Evolutionary conservation across 92 coral and sea anemone species (phyloP).

Genomic region (Plumapathes pennacea): DNA sequence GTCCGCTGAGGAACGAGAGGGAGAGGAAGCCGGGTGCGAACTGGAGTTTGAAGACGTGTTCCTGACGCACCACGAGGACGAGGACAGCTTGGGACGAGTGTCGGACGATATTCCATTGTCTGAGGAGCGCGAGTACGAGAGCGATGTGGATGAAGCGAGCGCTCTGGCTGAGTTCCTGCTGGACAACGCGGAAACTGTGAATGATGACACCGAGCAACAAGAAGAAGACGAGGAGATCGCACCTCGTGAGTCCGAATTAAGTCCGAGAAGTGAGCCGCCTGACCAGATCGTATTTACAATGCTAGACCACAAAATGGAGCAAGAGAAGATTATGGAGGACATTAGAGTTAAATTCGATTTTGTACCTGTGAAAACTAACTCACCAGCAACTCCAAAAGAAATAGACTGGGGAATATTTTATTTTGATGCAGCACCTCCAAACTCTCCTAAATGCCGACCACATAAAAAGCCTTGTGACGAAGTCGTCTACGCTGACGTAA

Average conservation of each 20-base stretch:
- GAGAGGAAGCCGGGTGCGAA: constrained; percentile 64
- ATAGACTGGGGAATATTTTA: constrained; percentile 29
- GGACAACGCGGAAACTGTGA: no score
- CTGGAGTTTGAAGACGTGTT: constrained; percentile 86
- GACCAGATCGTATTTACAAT: constrained; percentile 12
- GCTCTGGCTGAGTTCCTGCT: no score
- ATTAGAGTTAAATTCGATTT: constrained; percentile 14
- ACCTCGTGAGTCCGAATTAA: no score
- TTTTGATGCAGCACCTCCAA: constrained; percentile 19
- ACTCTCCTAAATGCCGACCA: no score
- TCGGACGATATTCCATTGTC: no score
- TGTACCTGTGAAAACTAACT: constrained; percentile 6
- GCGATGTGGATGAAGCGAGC: no score
- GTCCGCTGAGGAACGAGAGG: constrained; percentile 43
- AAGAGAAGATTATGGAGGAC: constrained; percentile 9
- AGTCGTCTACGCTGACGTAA: background rate
- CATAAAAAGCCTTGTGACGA: constrained; percentile 16
- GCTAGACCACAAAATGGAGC: constrained; percentile 6
- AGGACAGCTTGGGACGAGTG: constrained; percentile 65
- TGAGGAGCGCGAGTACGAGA: no score
- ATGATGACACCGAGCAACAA: no score
- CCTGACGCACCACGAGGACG: constrained; percentile 74
- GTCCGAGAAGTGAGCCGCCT: no score
- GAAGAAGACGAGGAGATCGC: no score
- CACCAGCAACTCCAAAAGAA: no score